Evolutionary conservation across 2,888 invertebrate species (phyloP), one percentile per base, ranked within the genome.

Genomic region (Hypolimnas misippus): DNA sequence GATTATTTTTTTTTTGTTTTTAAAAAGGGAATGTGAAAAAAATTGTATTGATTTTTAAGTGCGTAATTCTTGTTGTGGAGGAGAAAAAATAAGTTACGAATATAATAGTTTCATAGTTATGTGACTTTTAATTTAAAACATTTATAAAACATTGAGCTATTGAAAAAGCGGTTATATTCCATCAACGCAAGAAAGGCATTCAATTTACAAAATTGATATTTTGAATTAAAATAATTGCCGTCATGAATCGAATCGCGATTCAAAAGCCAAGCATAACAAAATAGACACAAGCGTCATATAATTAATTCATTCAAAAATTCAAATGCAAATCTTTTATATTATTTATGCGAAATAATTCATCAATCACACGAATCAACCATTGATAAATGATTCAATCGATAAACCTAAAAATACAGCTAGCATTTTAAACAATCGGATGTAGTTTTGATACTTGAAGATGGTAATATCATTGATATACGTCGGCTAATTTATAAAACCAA

Each of bases 311-410:
- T 60, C 46, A 63, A 63, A 50, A 63, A 35, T 54, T 59, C 42
- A 35, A 46, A 52, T 56, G 52, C 59, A 60, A 40, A 63, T 63
- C 50, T 51, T 17, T 63, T 55, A 51, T 55, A 56, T 60, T 59
- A 56, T 56, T 56, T 63, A 63, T 56, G 62, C 46, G 46, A 62
- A 57, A 63, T 63, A 59, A 33, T 55, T 59, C 63, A 63, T 63
- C 63, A 59, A 63, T 63, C 60, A 60, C 31, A 54, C 42, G 19
- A 25, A 58, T 58, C 44, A 21, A 46, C 44, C 44, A 56, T 60
- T 63, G 63, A 63, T 63, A 63, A 63, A 60, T 56, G 60, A 52
- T 60, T 60, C 52, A 56, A 63, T 63, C 56, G 63, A 59, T 59
- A 40, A 35, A 63, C 25, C 63, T 63, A 59, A 59, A 59, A 63